Conservation (phyloP, 2,113 vertebrate species). For the Tragelaphus buxtoni region DNA sequence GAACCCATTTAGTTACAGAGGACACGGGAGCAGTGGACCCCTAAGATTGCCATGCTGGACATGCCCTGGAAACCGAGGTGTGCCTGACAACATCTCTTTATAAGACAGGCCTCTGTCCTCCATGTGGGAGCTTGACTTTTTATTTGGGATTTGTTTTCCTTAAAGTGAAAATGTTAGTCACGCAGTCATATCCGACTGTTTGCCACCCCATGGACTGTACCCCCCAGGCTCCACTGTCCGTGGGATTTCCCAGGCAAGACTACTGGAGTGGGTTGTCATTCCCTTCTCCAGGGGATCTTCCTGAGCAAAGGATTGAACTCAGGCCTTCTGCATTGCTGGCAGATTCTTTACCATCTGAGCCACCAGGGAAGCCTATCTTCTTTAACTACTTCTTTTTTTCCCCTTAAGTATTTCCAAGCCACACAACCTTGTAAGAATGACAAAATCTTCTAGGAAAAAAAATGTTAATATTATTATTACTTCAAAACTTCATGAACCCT, state of each 20-base stretch:
- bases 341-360: background rate
- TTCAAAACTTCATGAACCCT: background rate
- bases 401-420: background rate
- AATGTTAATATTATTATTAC: background rate
- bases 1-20: background rate
- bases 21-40: background rate
- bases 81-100: background rate
- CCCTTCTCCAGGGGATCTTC: background rate
- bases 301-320: background rate
- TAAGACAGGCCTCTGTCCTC: background rate
- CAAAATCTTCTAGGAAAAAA: background rate
- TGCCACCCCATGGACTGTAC: background rate
- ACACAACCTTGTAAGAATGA: background rate
- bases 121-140: background rate
- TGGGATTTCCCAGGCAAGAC: background rate
- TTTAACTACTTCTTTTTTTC: background rate
- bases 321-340: background rate
- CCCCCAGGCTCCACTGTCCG: background rate
- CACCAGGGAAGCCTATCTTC: background rate
- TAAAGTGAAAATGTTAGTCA: background rate
- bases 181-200: accelerated
- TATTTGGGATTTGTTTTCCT: slow-evolving; percentile 1
- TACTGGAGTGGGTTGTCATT: background rate
- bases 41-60: background rate
- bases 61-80: background rate